Evolutionary conservation across 1,140 invertebrate genomes (phyloP).

Genomic region (Heliconius nattereri): DNA sequence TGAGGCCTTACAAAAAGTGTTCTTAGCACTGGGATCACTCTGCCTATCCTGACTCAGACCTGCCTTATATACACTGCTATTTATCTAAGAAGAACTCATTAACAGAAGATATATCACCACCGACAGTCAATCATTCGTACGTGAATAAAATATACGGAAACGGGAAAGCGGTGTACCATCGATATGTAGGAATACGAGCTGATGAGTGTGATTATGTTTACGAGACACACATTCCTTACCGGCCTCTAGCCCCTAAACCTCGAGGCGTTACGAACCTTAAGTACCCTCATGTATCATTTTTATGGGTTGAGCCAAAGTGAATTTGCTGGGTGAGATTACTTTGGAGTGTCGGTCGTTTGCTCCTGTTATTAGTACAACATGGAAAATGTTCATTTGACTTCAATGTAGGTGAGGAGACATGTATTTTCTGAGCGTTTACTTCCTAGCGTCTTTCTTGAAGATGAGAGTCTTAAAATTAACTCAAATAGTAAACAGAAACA

Average conservation of each 20-base stretch:
- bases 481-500: no score
- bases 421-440: not conserved
- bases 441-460: not conserved
- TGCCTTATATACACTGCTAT: not conserved
- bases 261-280: conserved; percentile 65
- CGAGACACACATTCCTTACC: conserved; percentile 60
- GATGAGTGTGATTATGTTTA: conserved; percentile 74
- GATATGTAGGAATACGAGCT: conserved; percentile 54
- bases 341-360: conserved; percentile 61
- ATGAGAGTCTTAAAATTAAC: no score
- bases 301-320: conserved; percentile 73
- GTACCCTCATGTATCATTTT: conserved; percentile 76
- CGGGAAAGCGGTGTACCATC: conserved; percentile 45
- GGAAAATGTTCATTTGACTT: conserved; percentile 7
- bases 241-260: conserved; percentile 58
- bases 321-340: conserved; percentile 75
- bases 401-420: not conserved
- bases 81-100: not conserved
- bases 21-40: no score
- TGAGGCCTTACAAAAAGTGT: no score
- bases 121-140: not conserved
- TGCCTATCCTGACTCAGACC: no score
- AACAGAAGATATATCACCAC: not conserved
- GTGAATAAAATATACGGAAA: not conserved
- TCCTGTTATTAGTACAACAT: conserved; percentile 26